Percentiles rank a stretch among this genome's conserved stretches.
These are phyloP conservation scores for Eristalis pertinax DNA, from an alignment of 2,888 invertebrate species.

Conservation along the genomic window DNA sequence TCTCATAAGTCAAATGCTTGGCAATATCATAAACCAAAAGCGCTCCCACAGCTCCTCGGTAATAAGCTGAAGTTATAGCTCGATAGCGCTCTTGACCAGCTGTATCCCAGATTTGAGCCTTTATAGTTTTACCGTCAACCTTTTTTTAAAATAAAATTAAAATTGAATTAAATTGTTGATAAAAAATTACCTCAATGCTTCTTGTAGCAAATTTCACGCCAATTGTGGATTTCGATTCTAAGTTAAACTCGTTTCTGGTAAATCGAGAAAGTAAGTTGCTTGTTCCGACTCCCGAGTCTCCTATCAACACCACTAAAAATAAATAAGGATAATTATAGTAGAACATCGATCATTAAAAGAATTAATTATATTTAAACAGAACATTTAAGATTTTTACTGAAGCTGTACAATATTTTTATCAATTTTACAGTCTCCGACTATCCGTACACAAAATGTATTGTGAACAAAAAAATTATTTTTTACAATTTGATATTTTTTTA, in stretches of 20 bases:
- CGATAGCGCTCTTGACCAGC: constrained; percentile 98
- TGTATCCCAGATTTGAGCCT: constrained; percentile 99
- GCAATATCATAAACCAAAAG: constrained; percentile 99
- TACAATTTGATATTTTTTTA: no score
- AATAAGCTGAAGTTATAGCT: constrained; percentile 98
- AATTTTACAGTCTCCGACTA: no score
- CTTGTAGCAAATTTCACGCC: constrained; percentile 99
- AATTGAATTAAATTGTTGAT: neutral
- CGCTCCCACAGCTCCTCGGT: constrained; percentile 99
- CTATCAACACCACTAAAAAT: constrained; percentile 97
- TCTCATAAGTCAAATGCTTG: constrained; percentile 99
- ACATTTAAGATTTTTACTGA: no score
- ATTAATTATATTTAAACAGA: no score
- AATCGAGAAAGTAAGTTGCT: constrained; percentile 99
- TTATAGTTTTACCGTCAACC: constrained; percentile 99
- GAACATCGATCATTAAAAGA: neutral
- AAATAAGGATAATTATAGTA: constrained; percentile 9
- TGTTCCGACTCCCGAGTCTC: constrained; percentile 99
- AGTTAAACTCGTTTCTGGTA: constrained; percentile 99
- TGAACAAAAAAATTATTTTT: no score
- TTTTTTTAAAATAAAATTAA: constrained; percentile 77
- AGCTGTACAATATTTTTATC: no score
- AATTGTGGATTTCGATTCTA: constrained; percentile 99
- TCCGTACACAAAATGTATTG: no score
- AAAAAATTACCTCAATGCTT: constrained; percentile 91